Evolutionary conservation across 2,888 invertebrate species (phyloP), one percentile per base, ranked within the genome.

Genomic region (Rhagophthalmus giganteus): DNA sequence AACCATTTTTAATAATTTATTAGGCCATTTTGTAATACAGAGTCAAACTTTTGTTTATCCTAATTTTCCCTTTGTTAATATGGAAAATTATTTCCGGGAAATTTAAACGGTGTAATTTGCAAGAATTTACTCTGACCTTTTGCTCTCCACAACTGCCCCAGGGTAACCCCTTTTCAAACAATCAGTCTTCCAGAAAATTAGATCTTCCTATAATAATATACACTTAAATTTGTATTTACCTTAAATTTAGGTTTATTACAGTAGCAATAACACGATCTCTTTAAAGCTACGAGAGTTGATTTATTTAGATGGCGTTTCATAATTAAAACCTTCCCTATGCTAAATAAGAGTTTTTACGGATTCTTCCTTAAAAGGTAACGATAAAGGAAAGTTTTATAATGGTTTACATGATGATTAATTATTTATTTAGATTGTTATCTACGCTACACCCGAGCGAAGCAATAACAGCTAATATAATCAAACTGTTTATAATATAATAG

Each of bases 401-500:
- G n/a, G n/a, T n/a, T n/a, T n/a, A n/a, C n/a, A n/a, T n/a, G n/a
- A n/a, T n/a, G n/a, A n/a, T n/a, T n/a, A n/a, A n/a, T n/a, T n/a
- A n/a, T n/a, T n/a, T n/a, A n/a, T n/a, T n/a, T n/a, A n/a, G n/a
- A n/a, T n/a, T n/a, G n/a, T n/a, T n/a, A n/a, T n/a, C n/a, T n/a
- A n/a, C n/a, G n/a, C n/a, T n/a, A n/a, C n/a, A n/a, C n/a, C n/a
- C n/a, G n/a, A n/a, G 32, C 35, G 31, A 27, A 50, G 25, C 37
- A 50, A 50, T 38, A 50, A 42, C 37, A 42, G 50, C 42, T 50
- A 50, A 50, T 50, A 37, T 50, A 42, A 42, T 50, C 37, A 44
- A 50, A 50, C 37, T 31, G 42, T 11, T 30, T 31, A 30, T 37
- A 49, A n/a, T n/a, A n/a, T n/a, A n/a, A n/a, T 42, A 49, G 30